Percentiles rank a stretch among this genome's conserved stretches.
Evolutionary conservation across 2,888 invertebrate species (phyloP).

Genomic region (Cerceris rybyensis): DNA sequence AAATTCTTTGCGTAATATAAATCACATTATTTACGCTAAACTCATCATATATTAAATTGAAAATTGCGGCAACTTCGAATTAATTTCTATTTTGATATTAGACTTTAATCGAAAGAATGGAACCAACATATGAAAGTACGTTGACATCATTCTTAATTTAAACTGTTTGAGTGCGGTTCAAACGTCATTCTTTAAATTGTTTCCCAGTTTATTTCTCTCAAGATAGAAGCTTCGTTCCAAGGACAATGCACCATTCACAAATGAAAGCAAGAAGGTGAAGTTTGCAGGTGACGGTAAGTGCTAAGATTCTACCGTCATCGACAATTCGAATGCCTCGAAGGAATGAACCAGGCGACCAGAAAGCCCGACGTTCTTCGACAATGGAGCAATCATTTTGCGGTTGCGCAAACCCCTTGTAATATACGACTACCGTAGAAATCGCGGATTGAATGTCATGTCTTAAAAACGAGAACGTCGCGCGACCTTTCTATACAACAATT

Average conservation of each 20-base stretch:
- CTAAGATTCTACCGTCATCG: slow-evolving; percentile 25
- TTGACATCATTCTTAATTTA: too few relatives aligned
- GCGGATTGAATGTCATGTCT: slow-evolving; percentile 13
- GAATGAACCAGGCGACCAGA: slow-evolving; percentile 31
- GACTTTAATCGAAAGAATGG: too few relatives aligned
- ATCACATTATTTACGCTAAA: too few relatives aligned
- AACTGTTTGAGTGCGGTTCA: not conserved
- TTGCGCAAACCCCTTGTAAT: slow-evolving; percentile 26
- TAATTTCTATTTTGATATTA: too few relatives aligned
- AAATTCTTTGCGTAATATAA: too few relatives aligned
- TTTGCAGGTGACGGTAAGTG: slow-evolving; percentile 36
- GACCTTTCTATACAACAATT: too few relatives aligned
- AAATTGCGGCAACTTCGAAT: too few relatives aligned
- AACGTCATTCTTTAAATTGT: slow-evolving; percentile 23
- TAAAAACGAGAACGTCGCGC: not conserved
- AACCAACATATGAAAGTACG: too few relatives aligned
- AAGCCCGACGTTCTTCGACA: slow-evolving; percentile 7
- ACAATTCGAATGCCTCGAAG: slow-evolving; percentile 36
- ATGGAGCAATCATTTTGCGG: slow-evolving; percentile 29
- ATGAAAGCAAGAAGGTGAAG: slow-evolving; percentile 29
- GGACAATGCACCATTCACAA: slow-evolving; percentile 8
- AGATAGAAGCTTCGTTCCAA: slow-evolving; percentile 8
- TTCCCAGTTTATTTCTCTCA: slow-evolving; percentile 31
- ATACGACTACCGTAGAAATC: slow-evolving; percentile 15
- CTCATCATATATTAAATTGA: too few relatives aligned